Conservation (phyloP, 1,140 invertebrate species). For the Drosophila funebris region DNA sequence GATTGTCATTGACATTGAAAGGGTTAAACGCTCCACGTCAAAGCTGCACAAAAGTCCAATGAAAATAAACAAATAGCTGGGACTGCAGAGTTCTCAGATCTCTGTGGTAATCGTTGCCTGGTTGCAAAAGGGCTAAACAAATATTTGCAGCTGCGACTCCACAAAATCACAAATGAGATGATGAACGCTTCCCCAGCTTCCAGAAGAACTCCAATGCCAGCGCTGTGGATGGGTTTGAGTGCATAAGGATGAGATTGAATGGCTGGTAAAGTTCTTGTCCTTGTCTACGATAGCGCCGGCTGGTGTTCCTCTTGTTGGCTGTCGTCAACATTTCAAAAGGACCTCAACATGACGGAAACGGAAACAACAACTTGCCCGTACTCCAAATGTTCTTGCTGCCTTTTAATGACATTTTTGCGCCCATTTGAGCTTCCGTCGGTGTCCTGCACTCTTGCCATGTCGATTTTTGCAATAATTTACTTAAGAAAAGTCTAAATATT, state of each 20-base stretch:
- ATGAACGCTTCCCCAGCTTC: conserved; percentile 11
- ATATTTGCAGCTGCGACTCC: conserved; percentile 72
- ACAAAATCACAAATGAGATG: conserved; percentile 69
- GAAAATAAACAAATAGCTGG: conserved; percentile 57
- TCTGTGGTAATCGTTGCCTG: conserved; percentile 49
- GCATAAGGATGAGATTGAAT: conserved; percentile 10
- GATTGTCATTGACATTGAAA: conserved; percentile 21
- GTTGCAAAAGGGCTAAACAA: conserved; percentile 74
- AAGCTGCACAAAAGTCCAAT: conserved; percentile 42
- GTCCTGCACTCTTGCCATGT: conserved; percentile 35
- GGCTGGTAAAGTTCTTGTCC: conserved; percentile 12
- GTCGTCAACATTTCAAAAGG: conserved; percentile 57
- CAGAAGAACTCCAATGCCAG: not conserved
- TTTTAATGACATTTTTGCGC: conserved; percentile 79
- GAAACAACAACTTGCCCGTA: conserved; percentile 75
- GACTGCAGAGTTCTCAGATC: not conserved
- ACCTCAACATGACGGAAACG: conserved; percentile 69
- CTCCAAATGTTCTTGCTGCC: conserved; percentile 32
- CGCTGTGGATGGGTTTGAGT: not conserved
- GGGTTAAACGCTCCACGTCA: conserved; percentile 43
- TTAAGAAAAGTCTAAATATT: conserved; percentile 76
- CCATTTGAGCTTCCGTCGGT: conserved; percentile 70
- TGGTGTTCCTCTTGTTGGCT: conserved; percentile 25
- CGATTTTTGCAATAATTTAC: conserved; percentile 77
- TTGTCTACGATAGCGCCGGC: not conserved